Evolutionary conservation across 2,888 invertebrate genomes (phyloP).

Genomic region (Globia sparganii): DNA sequence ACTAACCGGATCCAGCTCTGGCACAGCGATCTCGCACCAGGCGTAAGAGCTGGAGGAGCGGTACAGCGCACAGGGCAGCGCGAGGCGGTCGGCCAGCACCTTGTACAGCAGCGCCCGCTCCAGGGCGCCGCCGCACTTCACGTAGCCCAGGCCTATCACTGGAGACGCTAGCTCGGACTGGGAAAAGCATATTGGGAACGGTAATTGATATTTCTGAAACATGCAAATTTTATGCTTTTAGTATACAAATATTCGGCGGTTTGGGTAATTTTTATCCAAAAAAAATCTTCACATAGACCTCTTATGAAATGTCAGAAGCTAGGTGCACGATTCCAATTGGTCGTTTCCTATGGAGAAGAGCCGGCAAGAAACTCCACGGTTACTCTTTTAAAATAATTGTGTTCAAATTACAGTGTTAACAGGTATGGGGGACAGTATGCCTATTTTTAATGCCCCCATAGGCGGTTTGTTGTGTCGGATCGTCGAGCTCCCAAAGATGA

Average conservation of each 20-base stretch:
- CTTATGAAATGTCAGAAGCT: too few species aligned
- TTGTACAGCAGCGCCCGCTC: slow-evolving; percentile 92
- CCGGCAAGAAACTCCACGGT: too few species aligned
- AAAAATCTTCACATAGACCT: too few species aligned
- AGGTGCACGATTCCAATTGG: too few species aligned
- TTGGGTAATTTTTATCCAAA: not conserved
- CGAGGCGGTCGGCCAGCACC: slow-evolving; percentile 91
- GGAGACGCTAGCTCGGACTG: slow-evolving; percentile 81
- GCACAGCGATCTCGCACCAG: slow-evolving; percentile 92
- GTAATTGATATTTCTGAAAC: not conserved
- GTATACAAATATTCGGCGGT: not conserved
- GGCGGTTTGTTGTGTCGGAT: not conserved
- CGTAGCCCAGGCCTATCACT: slow-evolving; percentile 90
- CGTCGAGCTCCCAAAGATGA: not conserved
- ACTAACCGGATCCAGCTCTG: slow-evolving; percentile 79
- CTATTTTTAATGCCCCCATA: not conserved
- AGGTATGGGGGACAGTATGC: too few species aligned
- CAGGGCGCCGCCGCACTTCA: slow-evolving; percentile 90
- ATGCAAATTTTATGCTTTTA: not conserved
- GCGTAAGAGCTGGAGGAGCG: slow-evolving; percentile 90
- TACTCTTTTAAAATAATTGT: too few species aligned
- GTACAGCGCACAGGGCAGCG: slow-evolving; percentile 91
- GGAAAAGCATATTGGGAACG: not conserved
- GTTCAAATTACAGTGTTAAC: too few species aligned
- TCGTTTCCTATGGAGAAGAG: too few species aligned